phyloP scores from a whole-genome alignment of 2,888 invertebrate species.

The Ormyrus nitidulus region DNA sequence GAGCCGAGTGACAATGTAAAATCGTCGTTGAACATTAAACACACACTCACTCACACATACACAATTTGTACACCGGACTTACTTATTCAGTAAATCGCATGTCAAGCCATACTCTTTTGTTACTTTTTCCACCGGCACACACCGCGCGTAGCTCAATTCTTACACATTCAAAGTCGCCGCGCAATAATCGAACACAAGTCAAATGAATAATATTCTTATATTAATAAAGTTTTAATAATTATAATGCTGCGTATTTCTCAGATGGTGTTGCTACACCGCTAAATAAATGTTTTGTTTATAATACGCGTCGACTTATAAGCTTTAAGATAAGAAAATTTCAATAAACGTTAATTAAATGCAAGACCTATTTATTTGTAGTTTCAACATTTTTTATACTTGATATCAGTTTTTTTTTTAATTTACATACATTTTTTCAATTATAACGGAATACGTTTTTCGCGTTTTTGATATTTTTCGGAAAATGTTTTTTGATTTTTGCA shows the following conservation, averaged over 20 bases:
- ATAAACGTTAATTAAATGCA: constrained; percentile 37
- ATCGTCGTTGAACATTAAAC: constrained; percentile 45
- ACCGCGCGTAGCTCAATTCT: constrained; percentile 26
- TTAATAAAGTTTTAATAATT: background rate
- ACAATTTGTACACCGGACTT: constrained; percentile 27
- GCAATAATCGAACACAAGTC: constrained; percentile 16
- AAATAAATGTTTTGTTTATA: constrained; percentile 18
- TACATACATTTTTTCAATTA: constrained; percentile 27
- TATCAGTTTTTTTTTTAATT: constrained; percentile 31
- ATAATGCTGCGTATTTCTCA: constrained; percentile 6
- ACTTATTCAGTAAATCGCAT: constrained; percentile 8
- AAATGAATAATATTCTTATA: constrained; percentile 16
- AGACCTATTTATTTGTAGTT: constrained; percentile 19
- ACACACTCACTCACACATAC: constrained; percentile 48
- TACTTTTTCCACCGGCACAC: constrained; percentile 40
- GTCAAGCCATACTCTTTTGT: constrained; percentile 42
- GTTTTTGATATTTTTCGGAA: constrained; percentile 14
- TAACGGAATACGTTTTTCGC: background rate
- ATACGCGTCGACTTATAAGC: constrained; percentile 39
- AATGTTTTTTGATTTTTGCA: constrained; percentile 35
- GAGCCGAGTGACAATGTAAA: constrained; percentile 55
- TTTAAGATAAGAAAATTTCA: constrained; percentile 36
- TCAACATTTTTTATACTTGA: constrained; percentile 22
- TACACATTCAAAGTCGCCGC: constrained; percentile 18
- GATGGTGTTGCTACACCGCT: background rate